Percentiles rank a stretch among this genome's conserved stretches.
These are phyloP conservation scores for Trimorus sp. DNA, from an alignment of 2,888 invertebrate species.

Conservation along the genomic window DNA sequence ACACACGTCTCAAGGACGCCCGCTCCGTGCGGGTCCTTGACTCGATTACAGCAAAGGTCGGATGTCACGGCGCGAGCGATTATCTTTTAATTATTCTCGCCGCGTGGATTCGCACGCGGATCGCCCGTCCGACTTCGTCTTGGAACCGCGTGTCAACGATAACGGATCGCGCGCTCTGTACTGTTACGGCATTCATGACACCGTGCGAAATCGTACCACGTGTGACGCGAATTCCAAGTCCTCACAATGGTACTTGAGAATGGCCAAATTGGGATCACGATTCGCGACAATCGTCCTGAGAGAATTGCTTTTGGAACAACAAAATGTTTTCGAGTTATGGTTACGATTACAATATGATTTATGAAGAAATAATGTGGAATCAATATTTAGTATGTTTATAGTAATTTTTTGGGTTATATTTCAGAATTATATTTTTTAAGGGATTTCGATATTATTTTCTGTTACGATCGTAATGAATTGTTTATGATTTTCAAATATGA, in stretches of 20 bases:
- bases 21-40: constrained; percentile 65
- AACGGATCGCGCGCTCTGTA: constrained; percentile 79
- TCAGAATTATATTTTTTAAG: too few species aligned
- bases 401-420: too few species aligned
- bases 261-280: too few species aligned
- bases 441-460: too few species aligned
- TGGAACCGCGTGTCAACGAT: constrained; percentile 70
- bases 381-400: too few species aligned
- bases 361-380: too few species aligned
- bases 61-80: constrained; percentile 58
- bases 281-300: too few species aligned
- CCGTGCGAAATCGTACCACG: constrained; percentile 26
- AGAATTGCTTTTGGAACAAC: too few species aligned
- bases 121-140: constrained; percentile 48
- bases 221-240: constrained; percentile 19
- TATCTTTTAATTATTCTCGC: constrained; percentile 58
- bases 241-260: not conserved
- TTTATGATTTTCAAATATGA: too few species aligned
- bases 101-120: constrained; percentile 27
- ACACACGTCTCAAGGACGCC: constrained; percentile 65
- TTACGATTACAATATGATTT: too few species aligned
- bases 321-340: too few species aligned
- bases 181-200: constrained; percentile 75
- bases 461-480: too few species aligned
- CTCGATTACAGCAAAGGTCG: constrained; percentile 67